These are phyloP conservation scores for Hipposideros armiger DNA, from an alignment of 2,113 vertebrate species.

Conservation along the genomic window DNA sequence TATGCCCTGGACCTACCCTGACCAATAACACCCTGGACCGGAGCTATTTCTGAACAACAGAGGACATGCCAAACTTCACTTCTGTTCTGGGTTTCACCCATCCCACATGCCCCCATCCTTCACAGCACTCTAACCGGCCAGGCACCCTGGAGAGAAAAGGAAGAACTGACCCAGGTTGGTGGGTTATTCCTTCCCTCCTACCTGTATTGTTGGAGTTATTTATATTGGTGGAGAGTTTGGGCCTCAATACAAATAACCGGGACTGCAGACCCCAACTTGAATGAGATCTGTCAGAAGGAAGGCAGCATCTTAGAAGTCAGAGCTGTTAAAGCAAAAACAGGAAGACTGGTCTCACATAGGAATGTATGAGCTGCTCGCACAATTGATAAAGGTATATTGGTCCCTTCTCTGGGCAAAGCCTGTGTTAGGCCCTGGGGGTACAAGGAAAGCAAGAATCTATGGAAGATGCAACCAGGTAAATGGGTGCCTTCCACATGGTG, in stretches of 20 bases:
- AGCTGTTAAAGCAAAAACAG: not conserved
- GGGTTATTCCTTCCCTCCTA: not conserved
- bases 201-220: not conserved
- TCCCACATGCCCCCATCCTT: fast-evolving
- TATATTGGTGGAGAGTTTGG: not conserved
- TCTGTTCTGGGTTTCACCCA: not conserved
- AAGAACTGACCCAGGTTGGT: not conserved
- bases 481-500: fast-evolving
- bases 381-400: not conserved
- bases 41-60: not conserved
- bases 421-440: not conserved
- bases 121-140: not conserved
- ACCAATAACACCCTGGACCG: not conserved
- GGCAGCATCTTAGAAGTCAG: not conserved
- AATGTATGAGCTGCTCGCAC: not conserved
- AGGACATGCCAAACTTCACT: not conserved
- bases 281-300: not conserved
- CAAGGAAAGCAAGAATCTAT: not conserved
- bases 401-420: not conserved
- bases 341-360: not conserved
- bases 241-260: not conserved
- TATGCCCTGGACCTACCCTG: no score
- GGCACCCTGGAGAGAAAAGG: not conserved
- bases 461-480: not conserved
- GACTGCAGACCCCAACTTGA: not conserved